These are phyloP conservation scores for Poeciliopsis occidentalis DNA, from an alignment of 2,113 vertebrate genomes.

Conservation along the genomic window DNA sequence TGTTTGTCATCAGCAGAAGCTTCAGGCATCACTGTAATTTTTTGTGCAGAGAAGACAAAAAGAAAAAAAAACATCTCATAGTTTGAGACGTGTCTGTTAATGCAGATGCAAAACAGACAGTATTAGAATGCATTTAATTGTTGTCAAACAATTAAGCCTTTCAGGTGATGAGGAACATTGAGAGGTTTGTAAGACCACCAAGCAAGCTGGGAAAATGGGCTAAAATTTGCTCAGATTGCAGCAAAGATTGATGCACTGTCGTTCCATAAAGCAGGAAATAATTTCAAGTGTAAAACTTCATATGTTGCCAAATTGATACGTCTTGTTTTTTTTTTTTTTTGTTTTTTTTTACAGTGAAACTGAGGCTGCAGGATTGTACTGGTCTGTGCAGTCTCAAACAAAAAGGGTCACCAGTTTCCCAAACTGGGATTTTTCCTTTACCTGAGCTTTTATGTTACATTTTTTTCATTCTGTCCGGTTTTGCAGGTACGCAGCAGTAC, in stretches of 20 bases:
- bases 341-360: no score
- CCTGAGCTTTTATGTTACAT: neutral
- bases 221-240: neutral
- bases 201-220: neutral
- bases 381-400: no score
- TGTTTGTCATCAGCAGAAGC: slow-evolving; percentile 34
- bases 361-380: no score
- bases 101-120: neutral
- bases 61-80: neutral
- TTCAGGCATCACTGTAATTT: slow-evolving; percentile 2
- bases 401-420: no score
- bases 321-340: no score
- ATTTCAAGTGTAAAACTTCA: no score
- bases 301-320: no score
- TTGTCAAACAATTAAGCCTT: neutral
- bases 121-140: neutral
- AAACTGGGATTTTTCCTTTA: no score
- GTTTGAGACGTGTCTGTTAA: neutral
- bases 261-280: neutral
- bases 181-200: neutral
- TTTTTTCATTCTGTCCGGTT: neutral
- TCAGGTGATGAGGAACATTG: neutral
- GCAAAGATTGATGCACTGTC: neutral
- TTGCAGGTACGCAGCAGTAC: neutral
- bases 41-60: neutral